A percentile compares a stretch with the other conserved stretches of the same genome.
phyloP scores from a whole-genome alignment of 2,888 invertebrate genomes.

The Cephus runcator region DNA sequence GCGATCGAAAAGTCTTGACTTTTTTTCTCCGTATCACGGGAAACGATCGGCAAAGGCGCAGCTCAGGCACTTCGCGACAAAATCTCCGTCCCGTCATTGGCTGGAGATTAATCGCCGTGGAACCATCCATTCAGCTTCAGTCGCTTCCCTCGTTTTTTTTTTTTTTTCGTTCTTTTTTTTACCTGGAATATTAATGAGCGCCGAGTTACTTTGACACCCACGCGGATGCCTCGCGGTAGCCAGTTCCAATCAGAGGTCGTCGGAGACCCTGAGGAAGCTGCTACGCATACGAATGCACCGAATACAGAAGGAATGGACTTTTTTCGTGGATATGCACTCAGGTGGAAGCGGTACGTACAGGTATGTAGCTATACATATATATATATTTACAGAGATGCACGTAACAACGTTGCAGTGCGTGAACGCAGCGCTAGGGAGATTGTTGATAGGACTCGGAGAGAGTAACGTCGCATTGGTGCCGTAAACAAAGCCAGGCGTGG shows the following conservation, averaged over 20 bases:
- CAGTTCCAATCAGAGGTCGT: background rate
- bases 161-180: background rate
- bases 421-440: conserved; percentile 26
- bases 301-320: background rate
- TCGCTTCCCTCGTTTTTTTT: background rate
- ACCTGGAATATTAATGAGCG: conserved; percentile 3
- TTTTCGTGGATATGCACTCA: background rate
- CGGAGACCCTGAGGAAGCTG: background rate
- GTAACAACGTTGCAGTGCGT: background rate
- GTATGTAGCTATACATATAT: background rate
- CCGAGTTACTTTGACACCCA: conserved; percentile 5
- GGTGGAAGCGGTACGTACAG: background rate
- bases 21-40: background rate
- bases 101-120: background rate
- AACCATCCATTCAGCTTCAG: background rate
- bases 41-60: background rate
- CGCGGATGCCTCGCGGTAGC: background rate
- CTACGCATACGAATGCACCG: background rate
- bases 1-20: background rate
- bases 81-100: background rate
- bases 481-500: conserved; percentile 58
- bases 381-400: background rate
- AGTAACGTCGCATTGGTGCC: conserved; percentile 46
- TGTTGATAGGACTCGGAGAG: conserved; percentile 43
- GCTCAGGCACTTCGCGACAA: background rate